Evolutionary conservation across 2,888 invertebrate genomes (phyloP).

Genomic region (Phymatocera aterrima): DNA sequence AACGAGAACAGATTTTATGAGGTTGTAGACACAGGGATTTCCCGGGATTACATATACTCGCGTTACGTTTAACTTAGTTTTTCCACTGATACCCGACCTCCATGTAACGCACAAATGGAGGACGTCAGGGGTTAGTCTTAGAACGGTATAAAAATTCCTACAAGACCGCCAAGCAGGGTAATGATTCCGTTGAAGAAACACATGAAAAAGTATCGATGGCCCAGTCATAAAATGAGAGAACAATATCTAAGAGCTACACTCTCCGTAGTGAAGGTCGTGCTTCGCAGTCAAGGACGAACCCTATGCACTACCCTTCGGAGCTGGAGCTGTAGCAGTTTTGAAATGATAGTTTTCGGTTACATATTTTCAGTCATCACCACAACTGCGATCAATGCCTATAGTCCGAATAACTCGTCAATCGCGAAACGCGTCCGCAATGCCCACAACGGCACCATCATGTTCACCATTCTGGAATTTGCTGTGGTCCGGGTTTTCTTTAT

Average conservation of each 20-base stretch:
- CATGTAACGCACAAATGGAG: neutral
- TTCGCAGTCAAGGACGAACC: neutral
- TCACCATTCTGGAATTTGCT: slow-evolving; percentile 62
- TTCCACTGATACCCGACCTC: neutral
- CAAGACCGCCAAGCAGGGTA: neutral
- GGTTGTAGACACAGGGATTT: neutral
- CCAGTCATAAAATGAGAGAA: neutral
- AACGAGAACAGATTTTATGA: neutral
- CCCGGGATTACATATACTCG: neutral
- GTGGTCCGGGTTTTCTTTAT: slow-evolving; percentile 50
- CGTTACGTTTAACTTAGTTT: neutral
- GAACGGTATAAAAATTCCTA: neutral
- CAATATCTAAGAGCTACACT: neutral
- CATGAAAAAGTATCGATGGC: neutral
- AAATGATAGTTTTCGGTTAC: neutral
- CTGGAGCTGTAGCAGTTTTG: neutral
- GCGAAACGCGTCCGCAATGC: slow-evolving; percentile 12
- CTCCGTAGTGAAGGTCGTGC: neutral
- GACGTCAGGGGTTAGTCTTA: neutral
- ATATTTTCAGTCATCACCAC: neutral
- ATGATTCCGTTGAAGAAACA: neutral
- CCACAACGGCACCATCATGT: slow-evolving; percentile 67
- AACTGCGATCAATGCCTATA: neutral
- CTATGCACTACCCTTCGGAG: neutral
- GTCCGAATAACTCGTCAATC: neutral